phyloP scores from a whole-genome alignment of 1,140 invertebrate genomes.

The Drosophila erecta region DNA sequence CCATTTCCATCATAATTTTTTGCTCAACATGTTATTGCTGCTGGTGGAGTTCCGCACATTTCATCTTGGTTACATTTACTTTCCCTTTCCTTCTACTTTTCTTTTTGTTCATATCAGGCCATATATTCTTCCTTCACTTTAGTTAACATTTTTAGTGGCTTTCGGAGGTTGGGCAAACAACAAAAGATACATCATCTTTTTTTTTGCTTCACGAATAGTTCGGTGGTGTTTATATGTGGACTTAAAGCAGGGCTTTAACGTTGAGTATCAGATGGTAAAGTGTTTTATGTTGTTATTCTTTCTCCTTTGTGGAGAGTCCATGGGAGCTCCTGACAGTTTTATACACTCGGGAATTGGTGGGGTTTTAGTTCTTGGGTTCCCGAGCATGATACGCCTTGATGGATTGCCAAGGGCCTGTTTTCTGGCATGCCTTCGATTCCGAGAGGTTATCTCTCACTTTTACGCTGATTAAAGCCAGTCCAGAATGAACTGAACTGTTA shows the following conservation, averaged over 20 bases:
- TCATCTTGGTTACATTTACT: conserved; percentile 66
- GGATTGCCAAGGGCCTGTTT: conserved; percentile 51
- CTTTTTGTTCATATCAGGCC: conserved; percentile 30
- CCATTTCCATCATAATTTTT: conserved; percentile 59
- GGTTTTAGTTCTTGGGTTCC: conserved; percentile 11
- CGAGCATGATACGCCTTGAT: conserved; percentile 52
- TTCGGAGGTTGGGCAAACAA: conserved; percentile 41
- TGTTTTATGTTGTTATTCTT: conserved; percentile 20
- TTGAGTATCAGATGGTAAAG: conserved; percentile 12
- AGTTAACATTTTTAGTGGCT: conserved; percentile 70
- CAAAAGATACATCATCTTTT: conserved; percentile 72
- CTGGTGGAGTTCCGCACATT: conserved; percentile 40
- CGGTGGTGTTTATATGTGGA: background rate
- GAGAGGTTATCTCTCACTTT: conserved; percentile 1
- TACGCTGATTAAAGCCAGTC: conserved; percentile 52
- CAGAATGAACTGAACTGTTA: conserved; percentile 39
- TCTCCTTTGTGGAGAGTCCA: background rate
- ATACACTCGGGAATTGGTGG: conserved; percentile 44
- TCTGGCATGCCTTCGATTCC: conserved; percentile 30
- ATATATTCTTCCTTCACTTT: conserved; percentile 48
- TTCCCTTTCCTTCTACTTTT: conserved; percentile 59
- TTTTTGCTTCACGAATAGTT: conserved; percentile 20
- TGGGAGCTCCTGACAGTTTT: conserved; percentile 67
- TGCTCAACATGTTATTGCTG: conserved; percentile 57
- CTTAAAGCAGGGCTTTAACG: conserved; percentile 43